Percentiles rank a stretch among this genome's conserved stretches.
phyloP scores from a whole-genome alignment of 2,113 vertebrate genomes.

The Burhinus bistriatus region DNA sequence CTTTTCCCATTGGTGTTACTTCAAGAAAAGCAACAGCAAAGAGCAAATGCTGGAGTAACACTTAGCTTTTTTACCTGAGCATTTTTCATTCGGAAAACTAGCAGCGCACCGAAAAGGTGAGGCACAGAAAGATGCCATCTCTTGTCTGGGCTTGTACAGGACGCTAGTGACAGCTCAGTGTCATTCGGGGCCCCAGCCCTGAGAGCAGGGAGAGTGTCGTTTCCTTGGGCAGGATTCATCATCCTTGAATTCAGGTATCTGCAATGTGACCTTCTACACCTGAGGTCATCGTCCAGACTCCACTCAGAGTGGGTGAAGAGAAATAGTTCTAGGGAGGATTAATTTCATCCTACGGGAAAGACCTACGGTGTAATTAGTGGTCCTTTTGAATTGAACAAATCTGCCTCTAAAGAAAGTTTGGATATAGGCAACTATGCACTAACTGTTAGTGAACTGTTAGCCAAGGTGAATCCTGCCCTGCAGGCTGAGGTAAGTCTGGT shows the following conservation, averaged over 20 bases:
- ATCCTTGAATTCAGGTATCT: not conserved
- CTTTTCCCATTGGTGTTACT: not conserved
- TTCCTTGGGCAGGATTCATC: not conserved
- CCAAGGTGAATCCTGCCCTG: not conserved
- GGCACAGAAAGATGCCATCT: not conserved
- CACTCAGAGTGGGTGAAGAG: not conserved
- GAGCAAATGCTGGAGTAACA: not conserved
- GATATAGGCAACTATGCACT: rapidly evolving
- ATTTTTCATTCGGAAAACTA: not conserved
- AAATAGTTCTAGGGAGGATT: not conserved
- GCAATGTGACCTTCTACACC: not conserved
- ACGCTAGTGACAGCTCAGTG: not conserved
- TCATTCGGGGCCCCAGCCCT: not conserved
- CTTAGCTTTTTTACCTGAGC: not conserved
- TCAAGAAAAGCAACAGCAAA: not conserved
- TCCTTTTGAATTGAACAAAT: not conserved
- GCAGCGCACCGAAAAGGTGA: not conserved
- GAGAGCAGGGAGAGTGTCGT: not conserved
- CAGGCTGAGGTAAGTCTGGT: not conserved
- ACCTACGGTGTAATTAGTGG: not conserved
- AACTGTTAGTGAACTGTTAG: not conserved
- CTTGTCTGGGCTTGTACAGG: not conserved
- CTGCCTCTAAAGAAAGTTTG: not conserved
- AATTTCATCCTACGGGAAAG: not conserved
- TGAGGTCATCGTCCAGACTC: not conserved